Base-by-base conservation (phyloP, 2,797 vertebrate genomes). In the Clarias platycephalus region DNA sequence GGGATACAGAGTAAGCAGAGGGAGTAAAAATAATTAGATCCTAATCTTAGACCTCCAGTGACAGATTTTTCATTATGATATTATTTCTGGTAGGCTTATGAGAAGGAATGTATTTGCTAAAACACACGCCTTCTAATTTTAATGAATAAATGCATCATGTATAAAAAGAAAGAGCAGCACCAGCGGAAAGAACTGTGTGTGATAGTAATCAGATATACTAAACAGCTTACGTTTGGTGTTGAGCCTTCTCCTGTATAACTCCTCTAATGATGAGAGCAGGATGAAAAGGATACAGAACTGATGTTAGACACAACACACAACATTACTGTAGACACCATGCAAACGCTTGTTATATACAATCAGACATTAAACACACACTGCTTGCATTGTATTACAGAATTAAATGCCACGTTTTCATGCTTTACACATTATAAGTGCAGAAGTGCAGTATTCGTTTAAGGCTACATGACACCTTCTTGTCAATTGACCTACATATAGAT, bases 181-280 rank as follows among this genome's bases (percentile, higher is more conserved):
- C 24, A 84, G 55, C 28, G 22, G 16, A 53, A 75, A 75, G 6
- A 68, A 58, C 15, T n/a, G 82, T 66, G 44, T 75, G 26, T 71
- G 75, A 37, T 60, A 37, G 55, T 40, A 34, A 78, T 78, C 57
- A n/a, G 57, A 24, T 34, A 83, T 86, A 79, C 57, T 82, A 80
- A 89, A 89, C 85, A 90, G 93, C 95, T 96, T 96, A 95, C 94
- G 91, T 95, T 96, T 95, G 89, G 93, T 94, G 94, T 95, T 96
- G 93, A 96, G 94, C 93, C 93, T 95, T 91, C 94, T 95, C 93
- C 91, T 96, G 95, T 94, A 96, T 88, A 95, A 93, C 91, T 96
- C 95, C 92, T 96, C 95, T 95, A 93, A 67, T 67, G 90, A 84
- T 90, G 90, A 92, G 82, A 88, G 80, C 66, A 85, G 82, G 90